Evolutionary conservation across 2,113 vertebrate species (phyloP).

Genomic region (Nestor notabilis): DNA sequence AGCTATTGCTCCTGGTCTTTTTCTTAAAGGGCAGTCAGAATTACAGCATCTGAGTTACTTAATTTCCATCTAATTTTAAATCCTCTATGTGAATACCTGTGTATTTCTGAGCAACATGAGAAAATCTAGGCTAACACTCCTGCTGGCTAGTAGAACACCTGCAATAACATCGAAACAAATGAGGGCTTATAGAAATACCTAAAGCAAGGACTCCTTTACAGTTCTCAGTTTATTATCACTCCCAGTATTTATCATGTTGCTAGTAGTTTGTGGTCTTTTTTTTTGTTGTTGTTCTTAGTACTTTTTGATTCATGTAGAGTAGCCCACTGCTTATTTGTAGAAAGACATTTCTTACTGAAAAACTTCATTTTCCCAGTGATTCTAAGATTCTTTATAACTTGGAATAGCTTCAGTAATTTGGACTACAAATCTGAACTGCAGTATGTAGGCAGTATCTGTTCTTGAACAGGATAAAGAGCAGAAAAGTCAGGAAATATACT

Average conservation of each 20-base stretch:
- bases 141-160: neutral
- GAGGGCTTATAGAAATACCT: neutral
- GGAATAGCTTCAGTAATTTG: neutral
- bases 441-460: neutral
- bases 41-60: neutral
- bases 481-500: neutral
- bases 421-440: neutral
- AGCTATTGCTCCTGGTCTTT: neutral
- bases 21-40: neutral
- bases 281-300: neutral
- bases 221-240: neutral
- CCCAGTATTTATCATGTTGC: neutral
- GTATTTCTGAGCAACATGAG: neutral
- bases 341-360: neutral
- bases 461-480: neutral
- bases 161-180: neutral
- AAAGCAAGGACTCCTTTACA: neutral
- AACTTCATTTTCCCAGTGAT: neutral
- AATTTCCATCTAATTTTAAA: neutral
- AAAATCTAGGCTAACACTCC: neutral
- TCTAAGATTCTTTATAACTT: neutral
- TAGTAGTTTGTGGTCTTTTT: neutral
- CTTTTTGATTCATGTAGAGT: neutral
- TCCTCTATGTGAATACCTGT: neutral
- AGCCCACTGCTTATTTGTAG: neutral